These are phyloP conservation scores for Drosophila parabipectinata DNA, from an alignment of 1,140 invertebrate species.

Conservation along the genomic window DNA sequence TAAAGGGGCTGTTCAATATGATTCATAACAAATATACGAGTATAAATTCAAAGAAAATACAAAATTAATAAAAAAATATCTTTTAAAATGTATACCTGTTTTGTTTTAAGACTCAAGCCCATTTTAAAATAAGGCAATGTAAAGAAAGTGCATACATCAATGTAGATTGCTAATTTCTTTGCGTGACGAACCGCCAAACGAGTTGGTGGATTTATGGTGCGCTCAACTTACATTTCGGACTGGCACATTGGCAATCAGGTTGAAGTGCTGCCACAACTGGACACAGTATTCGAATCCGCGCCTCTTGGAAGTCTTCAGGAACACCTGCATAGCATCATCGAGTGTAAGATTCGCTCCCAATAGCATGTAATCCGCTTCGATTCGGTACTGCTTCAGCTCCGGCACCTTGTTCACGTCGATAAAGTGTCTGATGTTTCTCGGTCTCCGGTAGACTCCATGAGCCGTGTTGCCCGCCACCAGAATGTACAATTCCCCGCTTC, in stretches of 20 bases:
- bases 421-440: slow-evolving; percentile 85
- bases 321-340: slow-evolving; percentile 87
- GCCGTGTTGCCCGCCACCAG: slow-evolving; percentile 86
- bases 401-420: slow-evolving; percentile 87
- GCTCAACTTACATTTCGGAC: slow-evolving; percentile 88
- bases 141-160: slow-evolving; percentile 4
- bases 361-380: slow-evolving; percentile 85
- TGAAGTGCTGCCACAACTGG: slow-evolving; percentile 85
- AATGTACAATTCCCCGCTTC: slow-evolving; percentile 82
- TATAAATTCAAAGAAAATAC: too few species aligned
- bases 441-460: slow-evolving; percentile 87
- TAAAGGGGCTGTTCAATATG: too few species aligned
- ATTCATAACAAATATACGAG: too few species aligned
- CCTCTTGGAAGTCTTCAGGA: slow-evolving; percentile 85
- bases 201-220: slow-evolving; percentile 37
- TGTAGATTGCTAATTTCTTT: background rate
- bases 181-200: slow-evolving; percentile 30
- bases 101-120: too few species aligned
- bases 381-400: slow-evolving; percentile 86
- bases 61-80: too few species aligned
- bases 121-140: too few species aligned
- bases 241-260: slow-evolving; percentile 89
- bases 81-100: too few species aligned
- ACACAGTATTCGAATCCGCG: slow-evolving; percentile 85
- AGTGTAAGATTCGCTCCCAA: slow-evolving; percentile 88